Base-by-base conservation (phyloP, 1,140 invertebrate species). In the Pseudomyrmex gracilis region DNA sequence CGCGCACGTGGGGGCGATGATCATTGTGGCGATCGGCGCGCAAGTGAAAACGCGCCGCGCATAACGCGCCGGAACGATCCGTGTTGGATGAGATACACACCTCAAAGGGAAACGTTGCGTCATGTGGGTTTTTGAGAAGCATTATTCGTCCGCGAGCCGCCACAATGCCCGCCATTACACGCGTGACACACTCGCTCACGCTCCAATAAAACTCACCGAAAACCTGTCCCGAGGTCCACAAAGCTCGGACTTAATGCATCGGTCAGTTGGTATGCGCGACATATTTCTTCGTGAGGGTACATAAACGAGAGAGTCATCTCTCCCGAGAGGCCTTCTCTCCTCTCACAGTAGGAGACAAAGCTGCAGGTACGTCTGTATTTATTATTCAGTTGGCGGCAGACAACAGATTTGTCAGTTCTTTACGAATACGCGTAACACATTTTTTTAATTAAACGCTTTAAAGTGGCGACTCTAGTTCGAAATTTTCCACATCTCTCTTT, bases 161-260 rank as follows among this genome's bases (percentile, higher is more conserved):
- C 83, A 90, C 89, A 90, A 90, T 90, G 76, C 85, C 34, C 76
- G 83, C 89, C 85, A 90, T 90, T 90, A 90, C 89, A 84, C 71
- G 89, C 90, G 89, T 89, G 88, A 90, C 88, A 89, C 87, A 89
- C 82, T 85, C 84, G 77, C 82, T 90, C 89, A 86, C 87, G 85
- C 85, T 90, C 89, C 73, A 90, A 90, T 90, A 90, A 90, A 90
- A 90, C 89, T 85, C 82, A 66, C 63, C 73, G 55, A 63, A 86
- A 89, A 89, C 85, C 83, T 86, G 87, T 90, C 82, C 82, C 67
- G 22, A 15, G 60, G 43, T 51, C 61, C 66, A 90, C 90, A 90
- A 90, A 87, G 85, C 83, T 60, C 73, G 24, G 74, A 57, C 80
- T 90, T 85, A 66, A 89, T 88, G 87, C 85, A 85, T 71, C 73